Base-by-base conservation (phyloP, 2,888 invertebrate species). In the Steinernema scapterisci region DNA sequence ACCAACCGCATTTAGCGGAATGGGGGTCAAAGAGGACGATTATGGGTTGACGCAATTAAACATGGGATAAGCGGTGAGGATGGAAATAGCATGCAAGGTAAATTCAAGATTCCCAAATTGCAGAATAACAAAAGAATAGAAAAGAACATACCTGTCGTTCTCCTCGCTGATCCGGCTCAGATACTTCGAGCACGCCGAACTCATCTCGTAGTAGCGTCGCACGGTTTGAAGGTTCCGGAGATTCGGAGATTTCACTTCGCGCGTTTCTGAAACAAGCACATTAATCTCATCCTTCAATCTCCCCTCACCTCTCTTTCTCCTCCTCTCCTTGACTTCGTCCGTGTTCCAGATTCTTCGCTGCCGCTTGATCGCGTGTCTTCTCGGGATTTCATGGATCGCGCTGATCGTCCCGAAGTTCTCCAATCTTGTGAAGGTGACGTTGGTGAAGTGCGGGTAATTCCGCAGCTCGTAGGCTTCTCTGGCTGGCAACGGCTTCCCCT, bases 131-230 rank as follows among this genome's bases (percentile, higher is more conserved):
- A 51, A 19, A 9, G 11, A 51, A 51, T 25, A 13, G 6, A 23
- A 54, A 6, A 21, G 6, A 51, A 63, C 63, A 2, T 16, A 63
- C 63, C 31, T 63, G 31, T 63, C 63, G 31, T 63, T 63, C 31
- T 63, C 63, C 2, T 63, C 31, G 16, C 25, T 21, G 5, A 63
- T 63, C 31, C 31, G 27, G 27, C 27, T 31, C 63, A 63, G 16
- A 31, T 63, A 63, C 31, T 63, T 27, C 2, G 63, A 63, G n/a
- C 63, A 63, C 1, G 38, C 63, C 1, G 63, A n/a, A 27, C 19
- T 63, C 63, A 63, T 63, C 31, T 63, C 63, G 16, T 63, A 63
- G 38, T 63, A 63, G 9, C 63, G 23, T 7, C 63, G 23, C 9
- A 63, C 27, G 27, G 27, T 31, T 16, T 38, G 25, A 27, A 63